Conservation (phyloP, 1,140 invertebrate species). For the Steinernema feltiae region DNA sequence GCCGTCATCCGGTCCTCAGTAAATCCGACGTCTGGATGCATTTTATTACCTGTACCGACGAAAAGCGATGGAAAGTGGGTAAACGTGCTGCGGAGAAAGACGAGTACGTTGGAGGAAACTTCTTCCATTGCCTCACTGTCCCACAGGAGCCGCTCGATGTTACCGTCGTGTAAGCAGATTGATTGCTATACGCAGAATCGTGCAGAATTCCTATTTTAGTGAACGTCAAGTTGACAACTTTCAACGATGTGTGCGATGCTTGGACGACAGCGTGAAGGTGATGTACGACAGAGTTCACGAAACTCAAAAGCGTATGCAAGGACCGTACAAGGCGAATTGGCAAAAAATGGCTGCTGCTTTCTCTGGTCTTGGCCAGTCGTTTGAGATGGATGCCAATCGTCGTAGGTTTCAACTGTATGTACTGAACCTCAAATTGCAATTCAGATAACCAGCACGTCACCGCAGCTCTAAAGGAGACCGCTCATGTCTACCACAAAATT, state of each 20-base stretch:
- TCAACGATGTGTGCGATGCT: conserved; percentile 32
- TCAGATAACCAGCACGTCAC: conserved; percentile 66
- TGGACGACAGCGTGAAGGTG: conserved; percentile 49
- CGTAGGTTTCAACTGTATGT: conserved; percentile 56
- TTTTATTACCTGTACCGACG: conserved; percentile 92
- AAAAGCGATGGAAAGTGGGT: conserved; percentile 91
- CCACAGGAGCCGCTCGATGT: conserved; percentile 60
- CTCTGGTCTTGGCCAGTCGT: conserved; percentile 71
- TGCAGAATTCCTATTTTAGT: conserved; percentile 46
- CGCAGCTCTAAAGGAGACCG: conserved; percentile 76
- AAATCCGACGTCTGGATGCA: conserved; percentile 85
- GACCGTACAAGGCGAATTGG: conserved; percentile 75
- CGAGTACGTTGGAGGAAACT: conserved; percentile 79
- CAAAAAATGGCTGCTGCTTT: conserved; percentile 81
- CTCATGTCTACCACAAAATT: conserved; percentile 83
- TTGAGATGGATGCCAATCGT: conserved; percentile 69
- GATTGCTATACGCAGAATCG: too few species aligned
- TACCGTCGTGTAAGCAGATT: conserved; percentile 65
- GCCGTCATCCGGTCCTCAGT: conserved; percentile 84
- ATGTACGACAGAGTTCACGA: conserved; percentile 50
- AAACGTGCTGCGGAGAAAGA: conserved; percentile 91
- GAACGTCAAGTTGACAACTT: conserved; percentile 49
- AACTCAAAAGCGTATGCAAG: conserved; percentile 51
- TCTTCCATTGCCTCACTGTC: conserved; percentile 78
- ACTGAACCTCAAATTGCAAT: too few species aligned